Evolutionary conservation across 2,888 invertebrate genomes (phyloP).

Genomic region (Drosophila fulvimacula): DNA sequence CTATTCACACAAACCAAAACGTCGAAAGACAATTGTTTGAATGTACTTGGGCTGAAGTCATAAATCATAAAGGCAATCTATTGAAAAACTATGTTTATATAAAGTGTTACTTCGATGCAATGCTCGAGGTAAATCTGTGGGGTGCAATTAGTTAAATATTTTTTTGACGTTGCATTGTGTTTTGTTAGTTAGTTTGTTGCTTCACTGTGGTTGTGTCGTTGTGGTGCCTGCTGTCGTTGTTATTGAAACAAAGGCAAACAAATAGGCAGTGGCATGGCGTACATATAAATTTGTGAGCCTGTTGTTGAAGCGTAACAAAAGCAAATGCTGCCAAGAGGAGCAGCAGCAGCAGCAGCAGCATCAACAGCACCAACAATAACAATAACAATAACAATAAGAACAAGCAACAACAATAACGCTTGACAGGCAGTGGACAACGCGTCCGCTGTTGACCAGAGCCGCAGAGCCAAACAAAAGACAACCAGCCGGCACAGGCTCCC

Average conservation of each 20-base stretch:
- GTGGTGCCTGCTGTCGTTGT: constrained; percentile 1
- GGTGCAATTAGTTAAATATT: constrained; percentile 49
- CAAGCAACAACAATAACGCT: constrained; percentile 59
- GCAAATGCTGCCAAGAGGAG: constrained; percentile 27
- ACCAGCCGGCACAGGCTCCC: constrained; percentile 10
- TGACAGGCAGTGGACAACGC: constrained; percentile 67
- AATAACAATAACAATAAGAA: constrained; percentile 42
- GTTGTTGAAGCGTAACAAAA: constrained; percentile 47
- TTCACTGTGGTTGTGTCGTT: not conserved
- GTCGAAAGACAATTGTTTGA: not conserved
- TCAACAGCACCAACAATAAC: constrained; percentile 8
- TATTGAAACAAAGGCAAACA: constrained; percentile 51
- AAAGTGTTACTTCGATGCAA: constrained; percentile 6
- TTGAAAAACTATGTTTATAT: constrained; percentile 14
- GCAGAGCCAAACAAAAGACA: constrained; percentile 37
- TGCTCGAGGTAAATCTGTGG: constrained; percentile 11
- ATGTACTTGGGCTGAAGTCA: not conserved
- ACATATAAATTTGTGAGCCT: constrained; percentile 41
- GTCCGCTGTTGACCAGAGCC: constrained; percentile 50
- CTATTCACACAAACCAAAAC: not conserved
- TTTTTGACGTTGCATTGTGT: constrained; percentile 24
- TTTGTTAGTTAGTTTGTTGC: constrained; percentile 15
- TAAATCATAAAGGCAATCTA: constrained; percentile 30
- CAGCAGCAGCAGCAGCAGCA: constrained; percentile 5
- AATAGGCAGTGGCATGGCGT: constrained; percentile 26